These are phyloP conservation scores for Phainopepla nitens DNA, from an alignment of 2,113 vertebrate genomes.

Conservation along the genomic window DNA sequence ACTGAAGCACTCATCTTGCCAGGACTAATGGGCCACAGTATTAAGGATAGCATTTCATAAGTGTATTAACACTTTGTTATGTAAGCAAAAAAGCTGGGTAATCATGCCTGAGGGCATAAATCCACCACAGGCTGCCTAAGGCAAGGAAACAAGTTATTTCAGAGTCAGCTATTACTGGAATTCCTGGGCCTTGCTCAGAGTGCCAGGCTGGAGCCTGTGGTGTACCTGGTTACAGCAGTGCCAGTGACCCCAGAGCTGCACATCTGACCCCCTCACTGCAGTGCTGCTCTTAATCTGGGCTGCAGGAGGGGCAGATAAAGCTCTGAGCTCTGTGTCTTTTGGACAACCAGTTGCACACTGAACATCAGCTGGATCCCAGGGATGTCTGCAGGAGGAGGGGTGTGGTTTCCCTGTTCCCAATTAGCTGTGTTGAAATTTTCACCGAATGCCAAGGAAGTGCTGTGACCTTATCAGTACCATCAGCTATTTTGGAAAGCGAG, in stretches of 20 bases:
- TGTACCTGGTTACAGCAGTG: neutral
- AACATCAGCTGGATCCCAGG: neutral
- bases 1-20: neutral
- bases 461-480: neutral
- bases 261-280: neutral
- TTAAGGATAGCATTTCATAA: conserved; percentile 58
- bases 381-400: neutral
- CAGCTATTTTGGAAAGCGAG: neutral
- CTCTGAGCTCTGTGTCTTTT: neutral
- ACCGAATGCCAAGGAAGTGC: neutral
- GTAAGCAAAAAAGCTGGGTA: conserved; percentile 59
- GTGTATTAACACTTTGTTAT: conserved; percentile 54
- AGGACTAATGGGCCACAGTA: conserved; percentile 22
- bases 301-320: neutral
- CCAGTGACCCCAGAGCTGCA: neutral
- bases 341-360: neutral
- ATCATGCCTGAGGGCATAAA: conserved; percentile 39
- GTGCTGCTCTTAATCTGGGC: neutral
- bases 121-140: conserved; percentile 31
- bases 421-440: neutral
- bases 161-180: neutral
- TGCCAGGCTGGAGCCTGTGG: neutral
- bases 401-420: neutral
- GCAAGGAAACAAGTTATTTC: neutral
- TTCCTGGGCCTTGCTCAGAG: neutral